Conservation (phyloP, 2,888 invertebrate species). For the Salticus scenicus region DNA sequence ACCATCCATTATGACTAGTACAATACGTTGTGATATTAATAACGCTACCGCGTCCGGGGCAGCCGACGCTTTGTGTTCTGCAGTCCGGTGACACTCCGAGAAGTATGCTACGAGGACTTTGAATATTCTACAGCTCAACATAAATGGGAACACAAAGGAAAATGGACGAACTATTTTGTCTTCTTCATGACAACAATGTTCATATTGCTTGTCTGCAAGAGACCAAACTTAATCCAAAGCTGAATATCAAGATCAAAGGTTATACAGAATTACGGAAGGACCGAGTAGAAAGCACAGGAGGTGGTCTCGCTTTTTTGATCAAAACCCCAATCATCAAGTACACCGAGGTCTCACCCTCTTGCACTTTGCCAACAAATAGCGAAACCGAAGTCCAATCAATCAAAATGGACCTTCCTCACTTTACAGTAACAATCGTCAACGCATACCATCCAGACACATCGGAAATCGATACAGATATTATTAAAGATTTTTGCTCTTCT, state of each 20-base stretch:
- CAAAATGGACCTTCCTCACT: background rate
- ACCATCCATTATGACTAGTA: too few relatives aligned
- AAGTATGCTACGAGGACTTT: constrained; percentile 16
- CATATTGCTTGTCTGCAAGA: too few relatives aligned
- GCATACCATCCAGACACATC: background rate
- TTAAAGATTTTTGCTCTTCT: background rate
- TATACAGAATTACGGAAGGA: too few relatives aligned
- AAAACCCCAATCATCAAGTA: background rate
- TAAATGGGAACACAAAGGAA: too few relatives aligned
- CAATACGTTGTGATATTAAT: too few relatives aligned
- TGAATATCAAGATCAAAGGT: too few relatives aligned
- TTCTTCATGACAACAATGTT: background rate
- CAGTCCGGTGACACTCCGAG: background rate
- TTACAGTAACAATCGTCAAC: background rate
- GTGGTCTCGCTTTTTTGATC: background rate
- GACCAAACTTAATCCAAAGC: too few relatives aligned
- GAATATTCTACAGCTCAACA: background rate
- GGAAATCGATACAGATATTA: background rate
- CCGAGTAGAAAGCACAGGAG: too few relatives aligned
- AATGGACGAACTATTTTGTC: background rate
- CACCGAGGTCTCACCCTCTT: background rate
- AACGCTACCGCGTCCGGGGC: constrained; percentile 9
- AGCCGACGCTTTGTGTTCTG: constrained; percentile 13
- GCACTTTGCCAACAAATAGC: background rate
- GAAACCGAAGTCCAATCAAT: background rate